phyloP scores from a whole-genome alignment of 2,113 vertebrate genomes.

The Pachypanchax playfairii region DNA sequence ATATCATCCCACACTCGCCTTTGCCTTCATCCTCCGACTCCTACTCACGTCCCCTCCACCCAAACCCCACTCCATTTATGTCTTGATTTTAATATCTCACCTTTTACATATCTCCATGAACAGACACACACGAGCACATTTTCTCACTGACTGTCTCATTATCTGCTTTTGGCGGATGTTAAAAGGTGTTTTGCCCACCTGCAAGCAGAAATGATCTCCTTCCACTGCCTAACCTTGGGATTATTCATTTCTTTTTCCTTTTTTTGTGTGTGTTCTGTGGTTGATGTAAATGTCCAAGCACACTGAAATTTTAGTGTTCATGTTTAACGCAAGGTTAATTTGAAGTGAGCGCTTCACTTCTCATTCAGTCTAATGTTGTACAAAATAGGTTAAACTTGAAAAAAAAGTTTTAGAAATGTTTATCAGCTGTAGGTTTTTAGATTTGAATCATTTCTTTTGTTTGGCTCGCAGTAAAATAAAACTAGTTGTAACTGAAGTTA shows the following conservation, averaged over 20 bases:
- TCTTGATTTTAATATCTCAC: conserved; percentile 57
- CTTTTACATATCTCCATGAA: conserved; percentile 39
- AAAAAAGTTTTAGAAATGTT: neutral
- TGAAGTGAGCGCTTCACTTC: conserved; percentile 52
- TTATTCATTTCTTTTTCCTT: conserved; percentile 17
- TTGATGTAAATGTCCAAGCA: conserved; percentile 33
- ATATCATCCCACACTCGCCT: conserved; percentile 21
- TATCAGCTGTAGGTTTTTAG: neutral
- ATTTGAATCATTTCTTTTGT: neutral
- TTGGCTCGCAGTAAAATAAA: neutral
- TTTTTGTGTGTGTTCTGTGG: conserved; percentile 16
- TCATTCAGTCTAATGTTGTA: conserved; percentile 42
- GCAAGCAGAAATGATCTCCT: conserved; percentile 55
- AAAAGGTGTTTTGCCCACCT: conserved; percentile 69
- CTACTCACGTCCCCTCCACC: neutral
- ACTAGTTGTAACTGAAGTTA: neutral
- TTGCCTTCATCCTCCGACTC: conserved; percentile 33
- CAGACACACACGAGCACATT: conserved; percentile 18
- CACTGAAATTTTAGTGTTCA: conserved; percentile 34
- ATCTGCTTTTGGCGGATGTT: conserved; percentile 60
- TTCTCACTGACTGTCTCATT: conserved; percentile 53
- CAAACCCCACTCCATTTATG: conserved; percentile 11
- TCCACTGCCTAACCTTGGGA: conserved; percentile 27
- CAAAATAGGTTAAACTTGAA: conserved; percentile 2
- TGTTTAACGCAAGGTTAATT: conserved; percentile 47